These are phyloP conservation scores for Centropristis striata DNA, from an alignment of 2,113 vertebrate species.

Conservation along the genomic window DNA sequence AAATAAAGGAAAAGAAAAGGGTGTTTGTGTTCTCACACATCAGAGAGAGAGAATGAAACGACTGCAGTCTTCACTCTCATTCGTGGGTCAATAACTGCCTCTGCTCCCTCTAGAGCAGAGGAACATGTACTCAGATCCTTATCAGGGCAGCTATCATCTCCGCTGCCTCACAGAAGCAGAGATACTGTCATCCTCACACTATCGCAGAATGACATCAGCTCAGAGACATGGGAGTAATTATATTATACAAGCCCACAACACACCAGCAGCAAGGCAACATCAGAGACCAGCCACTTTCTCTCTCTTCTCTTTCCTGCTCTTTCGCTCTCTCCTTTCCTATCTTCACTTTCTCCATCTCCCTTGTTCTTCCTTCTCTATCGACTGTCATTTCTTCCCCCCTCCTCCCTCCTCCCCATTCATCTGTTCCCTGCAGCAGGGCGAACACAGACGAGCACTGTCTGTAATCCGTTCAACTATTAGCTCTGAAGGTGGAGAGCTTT, in stretches of 20 bases:
- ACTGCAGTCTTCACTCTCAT: constrained; percentile 75
- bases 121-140: constrained; percentile 87
- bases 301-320: not conserved
- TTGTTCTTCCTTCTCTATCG: constrained; percentile 11
- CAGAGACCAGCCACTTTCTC: constrained; percentile 36
- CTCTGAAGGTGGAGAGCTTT: constrained; percentile 74
- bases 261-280: constrained; percentile 72
- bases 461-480: constrained; percentile 74
- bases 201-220: constrained; percentile 82
- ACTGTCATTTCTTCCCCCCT: constrained; percentile 17
- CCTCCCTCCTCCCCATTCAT: constrained; percentile 8
- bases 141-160: constrained; percentile 85
- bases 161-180: constrained; percentile 79
- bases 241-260: constrained; percentile 83
- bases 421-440: constrained; percentile 25
- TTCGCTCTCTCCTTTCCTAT: not conserved
- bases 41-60: constrained; percentile 51
- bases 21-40: constrained; percentile 49
- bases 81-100: constrained; percentile 85
- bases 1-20: constrained; percentile 36
- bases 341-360: constrained; percentile 4
- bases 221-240: constrained; percentile 85
- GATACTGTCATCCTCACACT: constrained; percentile 74
- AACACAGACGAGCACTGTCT: constrained; percentile 34
- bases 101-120: constrained; percentile 81